These are phyloP conservation scores for Apostichopus leukothele DNA, from an alignment of 53 echinoderm and acorn worm genomes.

Conservation along the genomic window DNA sequence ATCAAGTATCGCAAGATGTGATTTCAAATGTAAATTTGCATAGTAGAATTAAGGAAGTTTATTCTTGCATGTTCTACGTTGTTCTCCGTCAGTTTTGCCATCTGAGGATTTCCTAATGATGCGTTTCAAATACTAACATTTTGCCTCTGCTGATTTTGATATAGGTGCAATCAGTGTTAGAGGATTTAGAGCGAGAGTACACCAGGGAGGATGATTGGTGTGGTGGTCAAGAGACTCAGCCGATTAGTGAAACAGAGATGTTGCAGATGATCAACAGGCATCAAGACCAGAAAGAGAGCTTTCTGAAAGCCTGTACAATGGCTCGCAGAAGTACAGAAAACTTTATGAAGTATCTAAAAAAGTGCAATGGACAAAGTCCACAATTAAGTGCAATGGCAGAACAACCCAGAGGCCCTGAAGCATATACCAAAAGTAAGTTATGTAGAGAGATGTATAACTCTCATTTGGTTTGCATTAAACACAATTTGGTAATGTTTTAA, in stretches of 20 bases:
- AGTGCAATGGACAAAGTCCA: conserved; percentile 75
- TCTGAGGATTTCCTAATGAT: background rate
- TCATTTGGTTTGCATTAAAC: no score
- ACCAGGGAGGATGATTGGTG: conserved; percentile 96
- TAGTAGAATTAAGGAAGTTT: no score
- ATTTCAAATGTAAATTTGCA: no score
- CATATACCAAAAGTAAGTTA: conserved; percentile 81
- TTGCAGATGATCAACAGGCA: conserved; percentile 73
- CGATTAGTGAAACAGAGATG: conserved; percentile 76
- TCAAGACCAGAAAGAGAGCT: conserved; percentile 97
- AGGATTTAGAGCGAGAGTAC: conserved; percentile 89
- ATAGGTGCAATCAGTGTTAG: conserved; percentile 95
- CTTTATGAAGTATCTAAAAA: conserved; percentile 96
- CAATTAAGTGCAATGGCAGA: conserved; percentile 57
- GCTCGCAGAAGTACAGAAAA: conserved; percentile 92
- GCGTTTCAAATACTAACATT: background rate
- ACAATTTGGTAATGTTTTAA: no score
- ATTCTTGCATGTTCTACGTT: no score
- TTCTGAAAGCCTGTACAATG: conserved; percentile 97
- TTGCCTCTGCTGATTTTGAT: background rate
- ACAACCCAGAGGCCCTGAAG: conserved; percentile 73
- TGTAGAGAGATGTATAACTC: background rate
- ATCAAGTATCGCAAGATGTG: no score
- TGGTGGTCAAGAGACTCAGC: conserved; percentile 55
- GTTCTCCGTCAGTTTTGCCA: no score